These are phyloP conservation scores for Coleophora flavipennella DNA, from an alignment of 2,888 invertebrate genomes.

Conservation along the genomic window DNA sequence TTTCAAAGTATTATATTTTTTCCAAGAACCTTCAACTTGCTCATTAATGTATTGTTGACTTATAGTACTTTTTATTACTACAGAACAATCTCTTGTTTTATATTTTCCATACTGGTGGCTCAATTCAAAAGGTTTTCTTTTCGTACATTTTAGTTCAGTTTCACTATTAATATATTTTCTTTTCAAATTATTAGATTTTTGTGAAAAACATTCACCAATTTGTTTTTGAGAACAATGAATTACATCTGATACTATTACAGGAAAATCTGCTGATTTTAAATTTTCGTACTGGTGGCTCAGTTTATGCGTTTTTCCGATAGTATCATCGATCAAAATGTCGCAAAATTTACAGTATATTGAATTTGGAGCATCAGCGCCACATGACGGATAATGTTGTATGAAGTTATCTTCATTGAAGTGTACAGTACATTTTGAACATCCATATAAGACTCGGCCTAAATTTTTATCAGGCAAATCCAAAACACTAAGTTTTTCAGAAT, in stretches of 20 bases:
- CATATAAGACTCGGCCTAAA: slow-evolving; percentile 28
- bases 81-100: too few relatives aligned
- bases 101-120: too few relatives aligned
- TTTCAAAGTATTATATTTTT: slow-evolving; percentile 2
- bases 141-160: too few relatives aligned
- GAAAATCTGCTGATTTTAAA: slow-evolving; percentile 21
- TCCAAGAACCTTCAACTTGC: neutral
- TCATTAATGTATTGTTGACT: too few relatives aligned
- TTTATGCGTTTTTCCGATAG: slow-evolving; percentile 24
- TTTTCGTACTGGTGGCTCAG: slow-evolving; percentile 19
- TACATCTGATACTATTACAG: slow-evolving; percentile 22
- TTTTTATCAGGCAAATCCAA: slow-evolving; percentile 24
- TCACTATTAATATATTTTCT: too few relatives aligned
- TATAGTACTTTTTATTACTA: too few relatives aligned
- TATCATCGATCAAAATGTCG: slow-evolving; percentile 36
- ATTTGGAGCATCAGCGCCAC: slow-evolving; percentile 23
- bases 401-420: slow-evolving; percentile 38
- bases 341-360: slow-evolving; percentile 38
- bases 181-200: too few relatives aligned
- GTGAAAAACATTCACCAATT: too few relatives aligned
- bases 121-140: too few relatives aligned
- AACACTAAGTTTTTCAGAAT: slow-evolving; percentile 26
- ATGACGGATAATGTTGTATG: slow-evolving; percentile 29
- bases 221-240: neutral
- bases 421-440: slow-evolving; percentile 39